A percentile compares a stretch with the other conserved stretches of the same genome.
These are phyloP conservation scores for Uloborus plumipes DNA, from an alignment of 2,888 invertebrate genomes.

Conservation along the genomic window DNA sequence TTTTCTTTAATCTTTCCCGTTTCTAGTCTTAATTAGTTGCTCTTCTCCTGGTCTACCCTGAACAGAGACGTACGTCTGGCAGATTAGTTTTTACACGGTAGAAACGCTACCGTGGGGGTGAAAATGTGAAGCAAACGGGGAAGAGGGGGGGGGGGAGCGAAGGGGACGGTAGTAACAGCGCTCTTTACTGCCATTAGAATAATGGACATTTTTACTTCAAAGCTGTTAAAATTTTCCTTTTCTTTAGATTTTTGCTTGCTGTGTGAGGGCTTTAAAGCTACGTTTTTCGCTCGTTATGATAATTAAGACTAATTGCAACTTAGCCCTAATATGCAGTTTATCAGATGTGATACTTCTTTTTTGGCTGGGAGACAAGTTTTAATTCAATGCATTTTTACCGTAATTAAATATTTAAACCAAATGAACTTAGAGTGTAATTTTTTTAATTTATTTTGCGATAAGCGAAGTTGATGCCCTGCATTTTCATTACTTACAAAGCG, in stretches of 20 bases:
- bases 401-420: conserved; percentile 36
- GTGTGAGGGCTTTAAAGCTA: conserved; percentile 29
- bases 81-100: conserved; percentile 50
- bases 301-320: conserved; percentile 61
- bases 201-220: conserved; percentile 53
- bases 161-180: conserved; percentile 25
- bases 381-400: conserved; percentile 50
- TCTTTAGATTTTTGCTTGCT: conserved; percentile 32
- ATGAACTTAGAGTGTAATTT: background rate
- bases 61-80: conserved; percentile 32
- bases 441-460: no score
- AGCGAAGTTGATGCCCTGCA: no score
- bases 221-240: conserved; percentile 54
- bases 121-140: background rate
- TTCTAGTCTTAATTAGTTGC: conserved; percentile 63
- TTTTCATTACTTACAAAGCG: no score
- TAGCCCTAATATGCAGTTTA: conserved; percentile 18
- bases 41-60: conserved; percentile 37
- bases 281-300: conserved; percentile 51
- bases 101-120: background rate
- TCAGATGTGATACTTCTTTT: conserved; percentile 19
- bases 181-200: conserved; percentile 58
- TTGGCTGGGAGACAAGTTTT: conserved; percentile 15
- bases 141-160: background rate
- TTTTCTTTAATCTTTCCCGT: conserved; percentile 62